Conservation (phyloP, 2,113 vertebrate species). For the Hippocampus comes region DNA sequence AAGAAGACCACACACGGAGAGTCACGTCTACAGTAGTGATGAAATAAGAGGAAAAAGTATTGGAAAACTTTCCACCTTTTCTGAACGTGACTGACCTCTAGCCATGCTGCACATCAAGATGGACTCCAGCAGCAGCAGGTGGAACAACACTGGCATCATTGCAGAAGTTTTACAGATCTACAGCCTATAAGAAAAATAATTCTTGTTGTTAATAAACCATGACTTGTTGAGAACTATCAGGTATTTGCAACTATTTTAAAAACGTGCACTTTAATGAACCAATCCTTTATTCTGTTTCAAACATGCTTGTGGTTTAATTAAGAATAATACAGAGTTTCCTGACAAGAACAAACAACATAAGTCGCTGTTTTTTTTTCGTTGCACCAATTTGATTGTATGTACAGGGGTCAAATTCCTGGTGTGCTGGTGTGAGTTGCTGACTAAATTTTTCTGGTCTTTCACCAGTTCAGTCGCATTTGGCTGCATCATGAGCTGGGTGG, state of each 20-base stretch:
- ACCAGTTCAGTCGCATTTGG: no score
- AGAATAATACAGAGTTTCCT: no score
- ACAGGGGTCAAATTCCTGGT: no score
- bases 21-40: neutral
- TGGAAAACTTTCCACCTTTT: neutral
- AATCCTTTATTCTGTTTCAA: neutral
- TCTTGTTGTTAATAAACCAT: neutral
- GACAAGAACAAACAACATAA: no score
- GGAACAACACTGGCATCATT: slow-evolving; percentile 49
- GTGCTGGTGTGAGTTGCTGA: no score
- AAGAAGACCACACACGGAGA: neutral
- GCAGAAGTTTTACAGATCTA: neutral
- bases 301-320: neutral
- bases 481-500: no score
- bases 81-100: slow-evolving; percentile 53
- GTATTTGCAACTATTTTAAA: no score
- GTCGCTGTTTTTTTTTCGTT: no score
- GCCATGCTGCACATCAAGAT: slow-evolving; percentile 46
- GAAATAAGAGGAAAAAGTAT: neutral
- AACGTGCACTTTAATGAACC: neutral
- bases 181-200: slow-evolving; percentile 20
- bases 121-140: slow-evolving; percentile 47
- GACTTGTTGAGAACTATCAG: neutral
- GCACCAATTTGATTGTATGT: no score
- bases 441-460: no score